Percentiles rank a stretch among this genome's conserved stretches.
phyloP scores from a whole-genome alignment of 2,888 invertebrate species.

The Drosophila limbata region DNA sequence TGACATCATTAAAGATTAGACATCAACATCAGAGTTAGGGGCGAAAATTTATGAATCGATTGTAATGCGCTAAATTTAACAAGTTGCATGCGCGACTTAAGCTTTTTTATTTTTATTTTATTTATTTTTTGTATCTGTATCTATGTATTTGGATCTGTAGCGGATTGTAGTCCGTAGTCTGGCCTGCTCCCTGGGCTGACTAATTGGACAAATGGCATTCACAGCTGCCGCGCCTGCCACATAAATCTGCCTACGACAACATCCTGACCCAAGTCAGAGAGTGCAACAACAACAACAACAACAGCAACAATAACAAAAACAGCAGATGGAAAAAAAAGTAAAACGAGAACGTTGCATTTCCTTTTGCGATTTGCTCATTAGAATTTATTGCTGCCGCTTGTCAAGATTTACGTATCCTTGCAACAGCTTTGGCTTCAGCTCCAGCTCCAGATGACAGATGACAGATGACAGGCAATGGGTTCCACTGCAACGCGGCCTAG shows the following conservation, averaged over 20 bases:
- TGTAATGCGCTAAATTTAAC: conserved; percentile 79
- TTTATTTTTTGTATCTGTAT: neutral
- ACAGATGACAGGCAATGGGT: conserved; percentile 74
- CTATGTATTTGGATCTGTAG: conserved; percentile 2
- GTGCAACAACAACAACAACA: conserved; percentile 4
- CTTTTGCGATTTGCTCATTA: conserved; percentile 78
- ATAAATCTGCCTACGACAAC: conserved; percentile 69
- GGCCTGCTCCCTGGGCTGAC: conserved; percentile 53
- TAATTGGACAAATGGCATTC: conserved; percentile 79
- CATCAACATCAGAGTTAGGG: conserved; percentile 41
- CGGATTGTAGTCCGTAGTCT: neutral
- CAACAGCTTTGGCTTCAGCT: conserved; percentile 46
- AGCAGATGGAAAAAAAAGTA: neutral
- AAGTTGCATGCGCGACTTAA: conserved; percentile 55
- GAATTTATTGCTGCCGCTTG: conserved; percentile 82
- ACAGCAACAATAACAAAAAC: conserved; percentile 8
- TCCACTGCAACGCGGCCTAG: conserved; percentile 23
- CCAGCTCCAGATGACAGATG: conserved; percentile 71
- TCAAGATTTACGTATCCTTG: conserved; percentile 84
- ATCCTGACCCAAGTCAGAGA: conserved; percentile 57
- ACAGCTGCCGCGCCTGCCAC: conserved; percentile 72
- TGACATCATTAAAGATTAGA: conserved; percentile 72
- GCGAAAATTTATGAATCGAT: conserved; percentile 71
- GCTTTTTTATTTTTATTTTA: neutral
- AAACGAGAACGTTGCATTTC: conserved; percentile 68